A percentile compares a stretch with the other conserved stretches of the same genome.
These are phyloP conservation scores for Peromyscus attwateri DNA, from an alignment of 2,797 vertebrate genomes.

Conservation along the genomic window DNA sequence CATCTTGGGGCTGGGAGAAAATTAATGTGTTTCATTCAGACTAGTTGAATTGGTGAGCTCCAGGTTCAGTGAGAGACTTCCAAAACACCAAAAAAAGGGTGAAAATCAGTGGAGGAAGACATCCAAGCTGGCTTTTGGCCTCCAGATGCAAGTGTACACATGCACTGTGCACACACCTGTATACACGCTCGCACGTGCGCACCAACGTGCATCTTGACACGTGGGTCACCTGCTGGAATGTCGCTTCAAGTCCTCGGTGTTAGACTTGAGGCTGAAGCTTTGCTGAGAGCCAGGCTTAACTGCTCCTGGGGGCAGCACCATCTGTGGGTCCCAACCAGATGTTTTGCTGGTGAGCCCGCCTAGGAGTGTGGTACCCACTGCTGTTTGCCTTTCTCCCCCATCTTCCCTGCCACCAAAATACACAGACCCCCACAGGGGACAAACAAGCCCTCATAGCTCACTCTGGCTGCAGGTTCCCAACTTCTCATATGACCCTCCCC, in stretches of 20 bases:
- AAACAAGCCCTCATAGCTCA: not conserved
- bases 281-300: accelerated
- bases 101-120: not conserved
- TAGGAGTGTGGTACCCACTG: not conserved
- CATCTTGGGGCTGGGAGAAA: not conserved
- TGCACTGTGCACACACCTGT: not conserved
- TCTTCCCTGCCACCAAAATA: not conserved
- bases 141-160: not conserved
- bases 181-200: not conserved
- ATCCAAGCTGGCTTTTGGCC: not conserved
- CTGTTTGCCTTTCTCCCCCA: not conserved
- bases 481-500: accelerated
- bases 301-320: not conserved
- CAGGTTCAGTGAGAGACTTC: not conserved
- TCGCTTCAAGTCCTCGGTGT: not conserved
- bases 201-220: not conserved
- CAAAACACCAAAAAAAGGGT: not conserved
- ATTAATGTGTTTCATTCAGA: not conserved
- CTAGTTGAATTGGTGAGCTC: not conserved
- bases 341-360: not conserved
- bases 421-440: not conserved
- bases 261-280: not conserved
- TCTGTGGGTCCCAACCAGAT: not conserved
- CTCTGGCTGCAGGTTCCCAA: accelerated
- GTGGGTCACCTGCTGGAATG: not conserved